phyloP scores from a whole-genome alignment of 1,140 invertebrate genomes.

The Sinonovacula constricta region DNA sequence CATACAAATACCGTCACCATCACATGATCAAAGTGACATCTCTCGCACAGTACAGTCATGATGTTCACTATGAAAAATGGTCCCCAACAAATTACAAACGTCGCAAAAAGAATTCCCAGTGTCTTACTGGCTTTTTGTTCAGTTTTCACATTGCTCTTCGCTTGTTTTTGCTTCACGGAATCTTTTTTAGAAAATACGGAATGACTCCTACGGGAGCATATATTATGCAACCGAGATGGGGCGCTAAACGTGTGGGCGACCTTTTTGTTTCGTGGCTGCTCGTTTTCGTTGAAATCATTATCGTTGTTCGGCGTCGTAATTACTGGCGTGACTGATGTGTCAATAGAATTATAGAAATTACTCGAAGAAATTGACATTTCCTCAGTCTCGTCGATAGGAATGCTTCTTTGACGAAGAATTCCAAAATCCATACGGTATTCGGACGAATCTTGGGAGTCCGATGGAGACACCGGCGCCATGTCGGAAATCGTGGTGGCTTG shows the following conservation, averaged over 20 bases:
- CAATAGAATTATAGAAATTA: not conserved
- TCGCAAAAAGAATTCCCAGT: conserved; percentile 75
- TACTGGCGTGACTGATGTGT: not conserved
- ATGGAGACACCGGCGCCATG: not conserved
- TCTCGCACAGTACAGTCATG: conserved; percentile 78
- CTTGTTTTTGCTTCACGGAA: conserved; percentile 49
- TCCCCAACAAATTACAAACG: conserved; percentile 75
- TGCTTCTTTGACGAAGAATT: conserved; percentile 14
- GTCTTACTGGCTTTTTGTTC: conserved; percentile 94
- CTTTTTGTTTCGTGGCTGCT: conserved; percentile 13
- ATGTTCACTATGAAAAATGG: conserved; percentile 77
- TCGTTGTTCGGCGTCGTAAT: not conserved
- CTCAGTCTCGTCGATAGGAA: conserved; percentile 7
- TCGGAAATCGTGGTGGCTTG: too few relatives aligned
- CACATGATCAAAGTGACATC: conserved; percentile 75
- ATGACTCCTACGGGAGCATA: not conserved
- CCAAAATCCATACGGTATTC: conserved; percentile 34
- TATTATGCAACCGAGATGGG: conserved; percentile 30
- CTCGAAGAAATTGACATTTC: not conserved
- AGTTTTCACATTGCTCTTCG: conserved; percentile 80
- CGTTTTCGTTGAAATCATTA: conserved; percentile 46
- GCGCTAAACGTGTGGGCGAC: conserved; percentile 36
- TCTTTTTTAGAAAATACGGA: conserved; percentile 25
- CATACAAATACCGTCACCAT: conserved; percentile 72
- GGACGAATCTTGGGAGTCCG: not conserved